Conservation (phyloP, 2,888 invertebrate species). For the Rhogogaster chlorosoma region DNA sequence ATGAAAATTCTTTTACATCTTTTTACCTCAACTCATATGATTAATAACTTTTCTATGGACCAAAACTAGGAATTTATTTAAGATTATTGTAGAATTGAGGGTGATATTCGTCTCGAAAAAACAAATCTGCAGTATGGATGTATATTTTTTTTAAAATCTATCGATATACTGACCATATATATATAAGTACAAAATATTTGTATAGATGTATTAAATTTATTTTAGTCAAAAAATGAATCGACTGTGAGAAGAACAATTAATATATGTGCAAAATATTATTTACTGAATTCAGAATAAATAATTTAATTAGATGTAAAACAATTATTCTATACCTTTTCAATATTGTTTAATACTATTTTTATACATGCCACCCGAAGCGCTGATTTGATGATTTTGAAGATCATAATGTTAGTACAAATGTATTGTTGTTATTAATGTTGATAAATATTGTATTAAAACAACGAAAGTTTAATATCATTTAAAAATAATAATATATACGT, state of each 20-base stretch:
- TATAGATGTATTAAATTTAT: neutral
- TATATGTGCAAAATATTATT: neutral
- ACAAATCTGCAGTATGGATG: neutral
- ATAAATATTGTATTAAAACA: neutral
- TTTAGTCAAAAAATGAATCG: neutral
- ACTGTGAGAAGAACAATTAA: neutral
- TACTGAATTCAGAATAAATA: constrained; percentile 6
- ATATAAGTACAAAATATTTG: neutral
- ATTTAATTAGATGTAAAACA: neutral
- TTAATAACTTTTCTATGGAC: neutral
- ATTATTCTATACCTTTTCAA: neutral
- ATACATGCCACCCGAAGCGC: neutral
- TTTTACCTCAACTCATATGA: neutral
- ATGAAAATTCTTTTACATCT: neutral
- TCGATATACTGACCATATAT: neutral
- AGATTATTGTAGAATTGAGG: neutral
- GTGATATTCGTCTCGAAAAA: neutral
- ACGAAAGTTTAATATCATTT: neutral
- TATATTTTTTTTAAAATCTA: neutral
- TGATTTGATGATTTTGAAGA: constrained; percentile 6
- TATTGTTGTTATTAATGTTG: neutral
- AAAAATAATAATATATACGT: neutral
- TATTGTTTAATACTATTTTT: constrained; percentile 5
- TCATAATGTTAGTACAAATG: neutral
- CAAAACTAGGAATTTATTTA: neutral